Evolutionary conservation across 2,113 vertebrate genomes (phyloP), one percentile per base, ranked within the genome.

Genomic region (Nyctereutes procyonoides): DNA sequence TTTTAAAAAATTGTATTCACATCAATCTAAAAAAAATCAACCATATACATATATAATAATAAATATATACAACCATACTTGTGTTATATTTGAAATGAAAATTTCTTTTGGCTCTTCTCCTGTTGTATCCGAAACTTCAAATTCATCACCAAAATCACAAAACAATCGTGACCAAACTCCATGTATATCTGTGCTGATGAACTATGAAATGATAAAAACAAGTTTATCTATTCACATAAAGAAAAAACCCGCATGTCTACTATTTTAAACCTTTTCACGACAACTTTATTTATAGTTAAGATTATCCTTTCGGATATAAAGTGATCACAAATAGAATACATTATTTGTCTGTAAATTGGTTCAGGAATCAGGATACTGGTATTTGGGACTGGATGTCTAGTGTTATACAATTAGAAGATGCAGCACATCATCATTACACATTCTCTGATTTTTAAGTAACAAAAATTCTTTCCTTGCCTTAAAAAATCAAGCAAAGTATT

Each of bases 31-130:
- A 80, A 92, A 2, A 60, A 90, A 82, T 80, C 69, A 93, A 48
- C 85, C 3, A 69, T 30, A 84, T 28, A 85, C 3, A 32, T 26
- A 85, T 20, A 84, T 32, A 80, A 43, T 55, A 76, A 89, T 38
- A 89, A 8, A 20, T 5, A 30, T 74, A 51, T 58, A 84, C 2
- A 82, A 63, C 63, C 95, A 98, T 99, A 99, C 99, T 98, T 99
- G 99, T 51, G 99, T 99, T 98, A 99, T 99, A 98, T 98, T 99
- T 98, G 99, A 99, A 98, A 99, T 99, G 97, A 99, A 99, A 96
- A 99, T 98, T 98, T 99, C 99, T 98, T 99, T 99, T 82, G 99
- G 99, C 86, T 99, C 99, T 97, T 99, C 99, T 98, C 99, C 99
- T 0, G 99, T 99, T 82, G 99, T 99, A 98, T 99, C 99, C 13